Evolutionary conservation across 1,140 invertebrate species (phyloP).

Genomic region (Triops longicaudatus): DNA sequence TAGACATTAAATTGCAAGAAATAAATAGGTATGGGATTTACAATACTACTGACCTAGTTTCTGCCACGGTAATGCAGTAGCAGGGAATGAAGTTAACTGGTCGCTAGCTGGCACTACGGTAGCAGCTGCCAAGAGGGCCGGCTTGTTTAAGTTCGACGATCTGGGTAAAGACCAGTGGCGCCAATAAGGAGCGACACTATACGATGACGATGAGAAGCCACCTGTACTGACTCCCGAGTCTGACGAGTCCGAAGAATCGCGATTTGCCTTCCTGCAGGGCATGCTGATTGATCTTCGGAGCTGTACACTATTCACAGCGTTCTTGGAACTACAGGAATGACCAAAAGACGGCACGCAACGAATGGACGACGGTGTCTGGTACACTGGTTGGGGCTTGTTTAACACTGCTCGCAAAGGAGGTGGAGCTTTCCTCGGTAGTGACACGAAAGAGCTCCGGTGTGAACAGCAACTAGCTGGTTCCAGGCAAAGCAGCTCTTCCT

Average conservation of each 20-base stretch:
- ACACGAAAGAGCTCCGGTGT: background rate
- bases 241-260: conserved; percentile 26
- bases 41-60: background rate
- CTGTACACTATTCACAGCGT: conserved; percentile 19
- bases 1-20: too few species aligned
- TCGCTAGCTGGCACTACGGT: background rate
- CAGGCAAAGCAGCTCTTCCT: background rate
- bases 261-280: conserved; percentile 27
- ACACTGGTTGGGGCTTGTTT: background rate
- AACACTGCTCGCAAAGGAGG: background rate
- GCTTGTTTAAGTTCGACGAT: conserved; percentile 13
- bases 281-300: conserved; percentile 26
- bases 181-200: background rate
- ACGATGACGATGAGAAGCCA: conserved; percentile 6
- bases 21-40: too few species aligned
- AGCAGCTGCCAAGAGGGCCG: background rate
- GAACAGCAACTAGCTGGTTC: conserved; percentile 9
- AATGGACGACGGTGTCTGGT: conserved; percentile 9
- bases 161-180: conserved; percentile 27
- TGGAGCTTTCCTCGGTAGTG: background rate
- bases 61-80: background rate
- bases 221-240: conserved; percentile 26
- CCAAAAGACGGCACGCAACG: conserved; percentile 6
- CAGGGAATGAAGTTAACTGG: background rate
- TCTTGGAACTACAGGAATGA: conserved; percentile 10